Conservation (phyloP, 2,113 vertebrate genomes). For the Triplophysa dalaica region DNA sequence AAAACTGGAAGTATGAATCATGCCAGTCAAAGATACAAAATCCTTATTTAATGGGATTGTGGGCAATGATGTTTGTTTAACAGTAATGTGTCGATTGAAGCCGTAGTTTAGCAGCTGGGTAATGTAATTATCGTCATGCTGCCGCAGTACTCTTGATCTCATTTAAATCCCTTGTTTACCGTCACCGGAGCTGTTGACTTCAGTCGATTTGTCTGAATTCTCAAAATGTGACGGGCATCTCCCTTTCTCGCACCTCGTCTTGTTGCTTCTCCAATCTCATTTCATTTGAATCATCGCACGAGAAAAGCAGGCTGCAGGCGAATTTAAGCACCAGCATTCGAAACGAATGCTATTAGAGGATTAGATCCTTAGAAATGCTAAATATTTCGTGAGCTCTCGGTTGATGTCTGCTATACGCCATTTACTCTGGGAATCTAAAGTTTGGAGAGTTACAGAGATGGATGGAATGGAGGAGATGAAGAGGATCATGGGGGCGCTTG, state of each 20-base stretch:
- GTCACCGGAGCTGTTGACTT: constrained; percentile 29
- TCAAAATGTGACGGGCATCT: constrained; percentile 1
- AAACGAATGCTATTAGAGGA: constrained; percentile 2
- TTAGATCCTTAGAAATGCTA: constrained; percentile 16
- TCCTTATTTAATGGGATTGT: constrained; percentile 13
- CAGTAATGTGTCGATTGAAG: constrained; percentile 8
- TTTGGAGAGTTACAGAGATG: not conserved
- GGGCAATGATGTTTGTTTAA: constrained; percentile 42
- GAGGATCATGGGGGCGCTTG: not conserved
- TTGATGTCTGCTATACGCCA: not conserved
- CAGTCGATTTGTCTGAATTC: constrained; percentile 25
- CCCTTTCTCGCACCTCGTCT: not conserved
- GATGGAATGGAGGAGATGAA: not conserved
- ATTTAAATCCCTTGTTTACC: constrained; percentile 36
- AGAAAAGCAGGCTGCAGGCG: not conserved
- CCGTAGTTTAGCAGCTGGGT: constrained; percentile 24
- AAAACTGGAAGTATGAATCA: not conserved
- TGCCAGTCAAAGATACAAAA: constrained; percentile 9
- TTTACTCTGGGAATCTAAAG: constrained; percentile 1
- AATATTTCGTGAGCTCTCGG: constrained; percentile 15
- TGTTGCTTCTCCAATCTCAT: not conserved
- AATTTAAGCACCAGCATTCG: not conserved
- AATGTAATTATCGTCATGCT: constrained; percentile 29
- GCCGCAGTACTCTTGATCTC: constrained; percentile 35
- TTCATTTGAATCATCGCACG: not conserved